Conservation (phyloP, 2,797 vertebrate genomes). For the Acanthurus tractus region DNA sequence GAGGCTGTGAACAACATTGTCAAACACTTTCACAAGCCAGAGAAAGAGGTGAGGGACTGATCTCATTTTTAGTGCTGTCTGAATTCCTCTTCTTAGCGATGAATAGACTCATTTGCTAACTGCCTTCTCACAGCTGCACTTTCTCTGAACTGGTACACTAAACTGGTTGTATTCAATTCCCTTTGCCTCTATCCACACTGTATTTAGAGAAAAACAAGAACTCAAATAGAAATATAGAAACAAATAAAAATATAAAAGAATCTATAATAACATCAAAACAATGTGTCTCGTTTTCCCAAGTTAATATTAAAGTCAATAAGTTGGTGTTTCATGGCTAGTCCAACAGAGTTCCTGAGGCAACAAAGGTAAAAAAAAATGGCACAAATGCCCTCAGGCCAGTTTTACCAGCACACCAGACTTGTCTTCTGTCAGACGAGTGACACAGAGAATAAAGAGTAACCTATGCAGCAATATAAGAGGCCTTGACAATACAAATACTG, state of each 20-base stretch:
- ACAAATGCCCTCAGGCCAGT: neutral
- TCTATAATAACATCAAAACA: too few species aligned
- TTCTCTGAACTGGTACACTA: neutral
- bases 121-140: neutral
- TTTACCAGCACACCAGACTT: neutral
- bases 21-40: constrained; percentile 96
- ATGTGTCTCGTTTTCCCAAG: too few species aligned
- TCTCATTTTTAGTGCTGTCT: neutral
- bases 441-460: neutral
- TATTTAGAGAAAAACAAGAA: neutral
- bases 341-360: neutral
- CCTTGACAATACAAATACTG: too few species aligned
- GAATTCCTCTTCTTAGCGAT: neutral
- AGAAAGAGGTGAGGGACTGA: constrained; percentile 90
- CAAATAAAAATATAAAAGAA: too few species aligned
- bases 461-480: neutral
- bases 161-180: neutral
- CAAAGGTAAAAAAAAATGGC: neutral
- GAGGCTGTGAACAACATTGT: constrained; percentile 95
- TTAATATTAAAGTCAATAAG: constrained; percentile 15
- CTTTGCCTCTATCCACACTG: neutral
- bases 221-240: too few species aligned
- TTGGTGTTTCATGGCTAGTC: constrained; percentile 2
- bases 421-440: constrained; percentile 10
- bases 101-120: neutral